Conservation (phyloP, 37 sponge, comb jelly and placozoan genomes). For the Halichondria panicea region DNA sequence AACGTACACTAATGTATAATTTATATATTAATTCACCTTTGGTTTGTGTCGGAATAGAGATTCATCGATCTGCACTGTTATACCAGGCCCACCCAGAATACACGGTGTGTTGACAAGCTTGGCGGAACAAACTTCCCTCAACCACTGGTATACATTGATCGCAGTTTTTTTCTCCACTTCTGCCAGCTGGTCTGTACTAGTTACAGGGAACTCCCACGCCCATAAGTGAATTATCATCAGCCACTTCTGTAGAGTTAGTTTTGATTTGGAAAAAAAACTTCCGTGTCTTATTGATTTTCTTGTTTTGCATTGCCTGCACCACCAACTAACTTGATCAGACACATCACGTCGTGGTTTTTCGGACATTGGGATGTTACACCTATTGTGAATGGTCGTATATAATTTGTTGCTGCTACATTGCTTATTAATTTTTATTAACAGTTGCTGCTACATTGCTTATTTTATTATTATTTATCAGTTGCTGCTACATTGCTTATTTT, state of each 20-base stretch:
- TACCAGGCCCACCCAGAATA: constrained; percentile 28
- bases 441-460: too few relatives aligned
- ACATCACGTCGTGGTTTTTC: constrained; percentile 23
- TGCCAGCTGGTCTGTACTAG: constrained; percentile 17
- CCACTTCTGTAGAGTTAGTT: constrained; percentile 54
- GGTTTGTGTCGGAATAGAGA: constrained; percentile 50
- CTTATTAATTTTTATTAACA: too few relatives aligned
- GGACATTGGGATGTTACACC: too few relatives aligned
- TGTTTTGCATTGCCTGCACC: constrained; percentile 39
- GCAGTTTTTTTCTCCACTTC: constrained; percentile 13
- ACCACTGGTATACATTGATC: constrained; percentile 41
- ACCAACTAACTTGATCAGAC: constrained; percentile 40
- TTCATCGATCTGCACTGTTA: constrained; percentile 57
- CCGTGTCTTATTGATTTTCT: constrained; percentile 31
- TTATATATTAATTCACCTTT: constrained; percentile 21
- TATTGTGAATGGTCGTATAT: too few relatives aligned
- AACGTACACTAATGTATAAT: neutral
- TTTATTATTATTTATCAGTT: too few relatives aligned
- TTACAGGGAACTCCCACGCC: constrained; percentile 22
- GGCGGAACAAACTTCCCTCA: constrained; percentile 47
- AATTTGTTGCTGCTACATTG: too few relatives aligned
- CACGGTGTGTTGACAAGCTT: constrained; percentile 20
- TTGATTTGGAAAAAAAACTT: constrained; percentile 40
- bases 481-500: too few relatives aligned
- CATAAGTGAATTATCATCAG: constrained; percentile 17